phyloP scores from a whole-genome alignment of 2,113 vertebrate genomes.

The Catharus minimus region DNA sequence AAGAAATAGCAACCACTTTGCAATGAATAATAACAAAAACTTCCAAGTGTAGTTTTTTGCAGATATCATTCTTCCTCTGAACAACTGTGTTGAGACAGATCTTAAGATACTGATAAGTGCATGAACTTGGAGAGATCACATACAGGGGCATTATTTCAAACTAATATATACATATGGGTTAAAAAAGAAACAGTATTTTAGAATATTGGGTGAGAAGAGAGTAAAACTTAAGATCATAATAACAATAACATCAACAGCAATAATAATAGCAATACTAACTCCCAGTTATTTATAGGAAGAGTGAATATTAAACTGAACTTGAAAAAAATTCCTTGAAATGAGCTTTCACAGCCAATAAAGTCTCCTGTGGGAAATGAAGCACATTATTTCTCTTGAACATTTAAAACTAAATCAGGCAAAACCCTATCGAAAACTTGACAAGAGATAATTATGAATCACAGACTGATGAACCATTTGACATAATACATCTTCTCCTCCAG shows the following conservation, averaged over 20 bases:
- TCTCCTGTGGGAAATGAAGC: not conserved
- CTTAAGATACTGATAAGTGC: not conserved
- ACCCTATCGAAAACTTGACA: conserved; percentile 3
- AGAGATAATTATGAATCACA: conserved; percentile 16
- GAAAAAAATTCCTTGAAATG: not conserved
- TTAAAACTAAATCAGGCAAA: conserved; percentile 23
- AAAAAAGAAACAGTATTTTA: not conserved
- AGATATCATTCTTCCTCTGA: not conserved
- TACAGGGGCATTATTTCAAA: not conserved
- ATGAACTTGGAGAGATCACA: not conserved
- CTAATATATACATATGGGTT: not conserved
- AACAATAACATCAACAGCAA: not conserved
- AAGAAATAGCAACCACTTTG: not conserved
- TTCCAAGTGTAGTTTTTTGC: fast-evolving
- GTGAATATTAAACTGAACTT: not conserved
- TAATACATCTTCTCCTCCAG: conserved; percentile 5
- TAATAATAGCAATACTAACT: not conserved
- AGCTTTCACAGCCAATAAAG: not conserved
- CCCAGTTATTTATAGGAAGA: not conserved
- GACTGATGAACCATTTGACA: conserved; percentile 21
- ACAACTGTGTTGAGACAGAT: not conserved
- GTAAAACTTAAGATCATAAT: not conserved
- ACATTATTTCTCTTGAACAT: not conserved
- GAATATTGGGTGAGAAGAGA: fast-evolving
- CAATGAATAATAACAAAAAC: not conserved